A percentile compares a stretch with the other conserved stretches of the same genome.
Evolutionary conservation across 1,140 invertebrate genomes (phyloP).

Genomic region (Papilio polytes): DNA sequence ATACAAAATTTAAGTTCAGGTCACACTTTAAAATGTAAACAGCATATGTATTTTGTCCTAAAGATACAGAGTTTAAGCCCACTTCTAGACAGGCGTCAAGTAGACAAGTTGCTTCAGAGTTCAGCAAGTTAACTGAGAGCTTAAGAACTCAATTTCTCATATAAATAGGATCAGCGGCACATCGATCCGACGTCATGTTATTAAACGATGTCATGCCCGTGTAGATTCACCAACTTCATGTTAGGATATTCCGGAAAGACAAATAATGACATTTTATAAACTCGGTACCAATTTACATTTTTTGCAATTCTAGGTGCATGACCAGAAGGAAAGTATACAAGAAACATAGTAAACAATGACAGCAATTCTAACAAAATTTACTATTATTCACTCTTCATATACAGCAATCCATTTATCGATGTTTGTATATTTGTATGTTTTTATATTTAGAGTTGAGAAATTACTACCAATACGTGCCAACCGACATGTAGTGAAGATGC

Average conservation of each 20-base stretch:
- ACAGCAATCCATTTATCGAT: background rate
- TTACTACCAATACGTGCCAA: background rate
- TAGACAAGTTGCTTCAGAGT: background rate
- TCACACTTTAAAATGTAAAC: background rate
- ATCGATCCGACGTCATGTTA: background rate
- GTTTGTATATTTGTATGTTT: background rate
- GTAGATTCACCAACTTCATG: background rate
- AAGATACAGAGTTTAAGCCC: background rate
- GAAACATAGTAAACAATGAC: background rate
- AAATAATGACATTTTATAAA: background rate
- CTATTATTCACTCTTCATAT: background rate
- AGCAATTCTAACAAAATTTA: background rate
- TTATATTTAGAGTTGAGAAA: background rate
- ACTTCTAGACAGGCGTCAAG: background rate
- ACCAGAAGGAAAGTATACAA: background rate
- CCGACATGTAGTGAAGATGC: background rate
- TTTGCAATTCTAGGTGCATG: too few relatives aligned
- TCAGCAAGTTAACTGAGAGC: conserved; percentile 28
- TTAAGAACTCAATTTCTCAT: conserved; percentile 37
- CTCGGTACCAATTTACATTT: too few relatives aligned
- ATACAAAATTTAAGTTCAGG: background rate
- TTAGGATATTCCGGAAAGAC: background rate
- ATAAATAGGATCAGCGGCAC: conserved; percentile 17
- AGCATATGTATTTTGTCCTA: background rate
- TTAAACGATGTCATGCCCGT: conserved; percentile 20